Evolutionary conservation across 2,797 vertebrate genomes (phyloP).

Genomic region (Gymnoscopelus braueri): DNA sequence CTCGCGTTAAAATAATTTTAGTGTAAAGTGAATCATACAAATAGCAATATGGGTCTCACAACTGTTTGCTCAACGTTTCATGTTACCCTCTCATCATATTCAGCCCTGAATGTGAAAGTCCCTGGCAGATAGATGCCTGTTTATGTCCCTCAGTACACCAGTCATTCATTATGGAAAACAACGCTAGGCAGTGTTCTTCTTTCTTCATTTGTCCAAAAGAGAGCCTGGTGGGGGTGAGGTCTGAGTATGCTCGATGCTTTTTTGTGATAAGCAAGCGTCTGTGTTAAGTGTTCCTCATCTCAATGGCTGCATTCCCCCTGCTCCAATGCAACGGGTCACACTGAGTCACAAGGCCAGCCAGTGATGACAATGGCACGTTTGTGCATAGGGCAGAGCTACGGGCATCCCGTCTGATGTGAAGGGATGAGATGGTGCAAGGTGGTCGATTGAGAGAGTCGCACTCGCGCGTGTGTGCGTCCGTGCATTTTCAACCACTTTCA

Average conservation of each 20-base stretch:
- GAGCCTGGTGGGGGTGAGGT: conserved; percentile 42
- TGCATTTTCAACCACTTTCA: not conserved
- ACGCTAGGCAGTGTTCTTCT: conserved; percentile 74
- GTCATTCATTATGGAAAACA: conserved; percentile 75
- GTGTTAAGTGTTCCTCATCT: conserved; percentile 63
- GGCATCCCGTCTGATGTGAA: conserved; percentile 57
- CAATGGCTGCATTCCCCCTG: conserved; percentile 55
- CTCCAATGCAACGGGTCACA: conserved; percentile 71
- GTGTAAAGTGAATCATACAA: not conserved
- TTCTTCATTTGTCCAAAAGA: conserved; percentile 61
- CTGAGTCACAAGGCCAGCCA: conserved; percentile 79
- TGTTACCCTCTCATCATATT: conserved; percentile 21
- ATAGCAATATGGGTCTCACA: conserved; percentile 16
- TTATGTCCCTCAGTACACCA: conserved; percentile 54
- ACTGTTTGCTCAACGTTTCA: conserved; percentile 46
- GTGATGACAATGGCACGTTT: conserved; percentile 80
- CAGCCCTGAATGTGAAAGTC: conserved; percentile 41
- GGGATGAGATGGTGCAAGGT: conserved; percentile 68
- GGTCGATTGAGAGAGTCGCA: conserved; percentile 47
- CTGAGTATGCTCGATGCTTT: conserved; percentile 68
- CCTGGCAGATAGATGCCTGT: conserved; percentile 52
- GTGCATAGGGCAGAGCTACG: conserved; percentile 61
- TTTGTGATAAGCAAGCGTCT: conserved; percentile 68
- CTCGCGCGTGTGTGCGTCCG: not conserved
- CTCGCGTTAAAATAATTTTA: too few species aligned